Conservation (phyloP, 2,888 invertebrate species). For the Caenorhabditis angaria region DNA sequence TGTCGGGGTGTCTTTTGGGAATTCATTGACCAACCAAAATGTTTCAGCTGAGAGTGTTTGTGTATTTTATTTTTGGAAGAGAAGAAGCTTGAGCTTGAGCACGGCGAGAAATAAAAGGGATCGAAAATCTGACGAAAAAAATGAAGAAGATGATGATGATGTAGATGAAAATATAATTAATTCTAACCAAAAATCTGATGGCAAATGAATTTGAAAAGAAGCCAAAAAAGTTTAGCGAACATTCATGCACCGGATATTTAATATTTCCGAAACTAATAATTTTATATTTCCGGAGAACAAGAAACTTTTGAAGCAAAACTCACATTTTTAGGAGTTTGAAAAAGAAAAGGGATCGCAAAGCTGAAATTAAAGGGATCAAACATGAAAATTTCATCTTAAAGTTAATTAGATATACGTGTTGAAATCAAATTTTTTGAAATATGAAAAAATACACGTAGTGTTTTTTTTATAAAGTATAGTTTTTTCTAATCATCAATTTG, state of each 20-base stretch:
- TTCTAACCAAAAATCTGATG: background rate
- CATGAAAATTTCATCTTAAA: too few species aligned
- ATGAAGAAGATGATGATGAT: background rate
- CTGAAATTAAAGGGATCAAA: too few species aligned
- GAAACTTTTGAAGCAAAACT: background rate
- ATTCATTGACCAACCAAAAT: constrained; percentile 4
- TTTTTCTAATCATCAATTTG: too few species aligned
- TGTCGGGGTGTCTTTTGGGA: constrained; percentile 1
- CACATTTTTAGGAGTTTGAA: background rate
- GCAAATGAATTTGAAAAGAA: background rate
- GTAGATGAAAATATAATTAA: background rate
- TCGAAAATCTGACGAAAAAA: background rate
- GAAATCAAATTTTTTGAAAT: too few species aligned
- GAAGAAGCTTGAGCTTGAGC: constrained; percentile 5
- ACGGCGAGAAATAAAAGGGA: background rate
- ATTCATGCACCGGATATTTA: too few species aligned
- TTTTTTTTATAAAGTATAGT: too few species aligned
- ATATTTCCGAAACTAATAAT: background rate
- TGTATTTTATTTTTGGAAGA: constrained; percentile 14
- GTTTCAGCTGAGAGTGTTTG: constrained; percentile 1
- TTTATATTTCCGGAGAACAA: background rate
- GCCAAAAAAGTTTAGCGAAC: too few species aligned
- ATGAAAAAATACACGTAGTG: too few species aligned
- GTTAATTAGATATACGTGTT: too few species aligned
- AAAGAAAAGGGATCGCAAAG: too few species aligned